Evolutionary conservation across 2,888 invertebrate species (phyloP).

Genomic region (Diadegma fenestrale): DNA sequence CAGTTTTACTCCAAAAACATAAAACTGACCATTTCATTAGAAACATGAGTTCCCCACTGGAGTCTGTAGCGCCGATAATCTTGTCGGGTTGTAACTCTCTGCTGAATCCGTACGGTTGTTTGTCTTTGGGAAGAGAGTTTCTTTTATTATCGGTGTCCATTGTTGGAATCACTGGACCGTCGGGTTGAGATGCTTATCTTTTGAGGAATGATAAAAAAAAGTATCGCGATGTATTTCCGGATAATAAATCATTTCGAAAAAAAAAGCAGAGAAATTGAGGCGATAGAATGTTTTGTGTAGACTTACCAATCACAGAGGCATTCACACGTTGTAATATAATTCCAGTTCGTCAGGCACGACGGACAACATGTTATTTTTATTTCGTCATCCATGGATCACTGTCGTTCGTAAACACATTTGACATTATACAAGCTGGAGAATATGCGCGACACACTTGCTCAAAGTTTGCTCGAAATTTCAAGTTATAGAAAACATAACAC

Average conservation of each 20-base stretch:
- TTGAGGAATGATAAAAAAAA: not conserved
- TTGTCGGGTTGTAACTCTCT: conserved; percentile 92
- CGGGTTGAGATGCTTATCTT: conserved; percentile 10
- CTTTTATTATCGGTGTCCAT: conserved; percentile 50
- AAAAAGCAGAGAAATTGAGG: not conserved
- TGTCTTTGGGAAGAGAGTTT: conserved; percentile 84
- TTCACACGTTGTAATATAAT: conserved; percentile 9
- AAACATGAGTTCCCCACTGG: conserved; percentile 95
- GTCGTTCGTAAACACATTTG: not conserved
- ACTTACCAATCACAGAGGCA: conserved; percentile 12
- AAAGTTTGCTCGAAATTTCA: conserved; percentile 5
- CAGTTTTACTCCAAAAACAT: not conserved
- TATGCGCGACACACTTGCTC: not conserved
- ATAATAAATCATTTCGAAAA: not conserved
- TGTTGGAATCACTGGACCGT: not conserved
- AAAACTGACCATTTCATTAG: conserved; percentile 92
- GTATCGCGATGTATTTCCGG: not conserved
- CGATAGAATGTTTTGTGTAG: not conserved
- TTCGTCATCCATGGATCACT: conserved; percentile 3
- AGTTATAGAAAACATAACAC: conserved; percentile 10
- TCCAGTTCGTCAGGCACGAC: not conserved
- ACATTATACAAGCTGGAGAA: conserved; percentile 6
- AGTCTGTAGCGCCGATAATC: conserved; percentile 96
- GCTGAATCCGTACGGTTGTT: conserved; percentile 91
- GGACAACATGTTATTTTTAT: conserved; percentile 1